Base-by-base conservation (phyloP, 1,140 invertebrate genomes). In the Campoletis sonorensis region DNA sequence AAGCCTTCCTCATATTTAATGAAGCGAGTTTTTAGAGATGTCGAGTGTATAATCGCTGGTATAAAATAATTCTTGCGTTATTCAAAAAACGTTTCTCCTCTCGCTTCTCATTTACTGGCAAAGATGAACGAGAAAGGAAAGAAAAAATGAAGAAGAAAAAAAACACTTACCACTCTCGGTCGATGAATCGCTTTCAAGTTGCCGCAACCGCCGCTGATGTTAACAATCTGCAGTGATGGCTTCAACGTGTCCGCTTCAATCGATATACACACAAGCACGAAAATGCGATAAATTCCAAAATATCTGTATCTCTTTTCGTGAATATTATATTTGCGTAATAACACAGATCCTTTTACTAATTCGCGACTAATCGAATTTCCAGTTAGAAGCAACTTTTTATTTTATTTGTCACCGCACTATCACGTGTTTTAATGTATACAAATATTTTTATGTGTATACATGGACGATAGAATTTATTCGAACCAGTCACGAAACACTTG, bases 161-260 rank as follows among this genome's bases (percentile, higher is more conserved):
- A 85, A 86, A 86, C 85, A 88, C 89, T 90, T 85, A 90, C 89
- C 89, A 89, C 88, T 89, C 72, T 26, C 79, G 84, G 81, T 80
- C 77, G 71, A 84, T 83, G 84, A 83, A 86, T 84, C 81, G 85
- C 84, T 86, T 86, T 86, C 81, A 88, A 88, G 85, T 87, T 79
- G 86, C 84, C 86, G 87, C 87, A 88, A 84, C 86, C 80, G 86
- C 84, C 86, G 87, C 86, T 80, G 79, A 75, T 84, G 84, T 84
- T 84, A 86, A 86, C 81, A 83, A 88, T 85, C 84, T 64, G 61
- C 72, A 77, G 54, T 75, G 81, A 78, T 80, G 51, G 33, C 30
- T 45, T 45, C 45, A 76, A 26, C 70, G 68, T 80, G 37, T 75
- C 82, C 81, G 76, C 23, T 15, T 49, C 72, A 54, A 27, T 23